Evolutionary conservation across 2,113 vertebrate species (phyloP), one percentile per base, ranked within the genome.

Genomic region (Gobio gobio): DNA sequence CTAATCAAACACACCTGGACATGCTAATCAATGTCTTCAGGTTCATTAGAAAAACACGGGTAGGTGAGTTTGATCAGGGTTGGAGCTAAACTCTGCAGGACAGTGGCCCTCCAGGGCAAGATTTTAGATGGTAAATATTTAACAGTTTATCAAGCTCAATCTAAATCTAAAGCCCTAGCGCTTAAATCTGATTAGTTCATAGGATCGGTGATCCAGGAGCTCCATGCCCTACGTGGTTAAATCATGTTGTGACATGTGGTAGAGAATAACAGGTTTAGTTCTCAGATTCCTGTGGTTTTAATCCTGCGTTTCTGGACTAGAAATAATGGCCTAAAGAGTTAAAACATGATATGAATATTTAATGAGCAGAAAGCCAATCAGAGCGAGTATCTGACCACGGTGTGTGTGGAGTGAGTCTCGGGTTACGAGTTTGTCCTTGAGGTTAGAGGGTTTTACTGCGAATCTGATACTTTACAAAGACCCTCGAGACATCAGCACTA

Each of bases 391-490:
- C 12, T 20, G 29, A 77, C 26, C 20, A 14, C 20, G 5, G 36
- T 14, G n/a, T 47, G n/a, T 29, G 14, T 80, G 78, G 36, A 3
- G 40, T 3, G 58, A 81, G 12, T 43, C 66, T 83, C 8, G 0
- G 49, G 81, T 83, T 83, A 40, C 81, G 12, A 66, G 26, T 68
- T 68, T 43, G 81, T 83, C 81, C 81, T 83, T 83, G 81, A 73
- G 64, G 45, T 83, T 72, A 73, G 13, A 56, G 33, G 56, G 22
- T 73, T 83, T 83, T 43, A 72, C 49, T 43, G 64, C 58, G 22
- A 22, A 83, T 58, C 63, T 20, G 26, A 83, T 83, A 58, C 59
- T 68, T 82, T 82, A 56, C 43, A 54, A 56, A 83, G 66, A 72
- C 51, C 33, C 66, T 0, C 4, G 47, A 43, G 66, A 73, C 12